Percentiles rank a stretch among this genome's conserved stretches.
These are phyloP conservation scores for Dolichoris vasculosae DNA, from an alignment of 1,140 invertebrate species.

Conservation along the genomic window DNA sequence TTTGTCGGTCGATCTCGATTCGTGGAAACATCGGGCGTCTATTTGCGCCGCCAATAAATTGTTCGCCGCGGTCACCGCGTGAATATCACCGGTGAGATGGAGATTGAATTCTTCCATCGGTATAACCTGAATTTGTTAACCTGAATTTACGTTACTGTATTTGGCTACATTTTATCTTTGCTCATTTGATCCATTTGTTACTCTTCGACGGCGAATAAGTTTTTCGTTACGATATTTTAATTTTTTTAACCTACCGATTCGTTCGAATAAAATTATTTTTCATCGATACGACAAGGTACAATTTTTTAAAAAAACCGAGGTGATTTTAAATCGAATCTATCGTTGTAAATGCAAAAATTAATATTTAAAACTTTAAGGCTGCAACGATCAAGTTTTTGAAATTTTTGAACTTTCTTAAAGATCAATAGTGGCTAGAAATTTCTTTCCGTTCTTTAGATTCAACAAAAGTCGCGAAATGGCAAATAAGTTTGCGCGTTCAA, in stretches of 20 bases:
- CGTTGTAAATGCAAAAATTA: too few species aligned
- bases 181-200: neutral
- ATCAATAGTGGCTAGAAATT: too few species aligned
- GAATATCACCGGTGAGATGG: conserved; percentile 98
- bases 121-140: conserved; percentile 83
- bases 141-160: neutral
- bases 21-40: conserved; percentile 97
- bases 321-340: too few species aligned
- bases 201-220: neutral
- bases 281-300: too few species aligned
- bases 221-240: neutral
- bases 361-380: too few species aligned
- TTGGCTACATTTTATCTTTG: neutral
- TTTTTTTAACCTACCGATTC: neutral
- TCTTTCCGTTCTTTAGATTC: too few species aligned
- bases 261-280: too few species aligned
- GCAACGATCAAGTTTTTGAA: too few species aligned
- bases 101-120: conserved; percentile 99
- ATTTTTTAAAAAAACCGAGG: too few species aligned
- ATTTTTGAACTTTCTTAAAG: too few species aligned
- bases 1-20: conserved; percentile 90
- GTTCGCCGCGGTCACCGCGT: conserved; percentile 98
- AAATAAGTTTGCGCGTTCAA: too few species aligned
- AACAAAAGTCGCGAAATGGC: too few species aligned
- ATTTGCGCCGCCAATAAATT: conserved; percentile 96